Evolutionary conservation across 2,888 invertebrate species (phyloP).

Genomic region (Linyphia triangularis): DNA sequence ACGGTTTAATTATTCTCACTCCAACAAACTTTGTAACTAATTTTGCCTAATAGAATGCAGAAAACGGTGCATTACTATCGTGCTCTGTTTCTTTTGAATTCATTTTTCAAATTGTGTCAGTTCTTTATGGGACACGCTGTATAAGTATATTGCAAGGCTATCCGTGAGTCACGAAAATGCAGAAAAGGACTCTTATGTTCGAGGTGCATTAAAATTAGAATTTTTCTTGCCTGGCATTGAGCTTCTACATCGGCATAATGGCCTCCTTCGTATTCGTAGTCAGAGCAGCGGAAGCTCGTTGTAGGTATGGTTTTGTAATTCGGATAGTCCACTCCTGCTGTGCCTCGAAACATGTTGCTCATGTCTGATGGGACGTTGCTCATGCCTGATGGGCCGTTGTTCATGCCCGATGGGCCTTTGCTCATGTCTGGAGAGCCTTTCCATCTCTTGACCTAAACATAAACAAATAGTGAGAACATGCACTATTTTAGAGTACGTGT

Average conservation of each 20-base stretch:
- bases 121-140: no score
- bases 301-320: constrained; percentile 82
- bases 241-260: constrained; percentile 95
- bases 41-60: no score
- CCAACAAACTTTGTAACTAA: no score
- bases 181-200: no score
- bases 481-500: neutral
- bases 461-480: neutral
- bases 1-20: no score
- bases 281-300: constrained; percentile 88
- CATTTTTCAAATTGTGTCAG: no score
- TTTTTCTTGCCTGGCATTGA: constrained; percentile 71
- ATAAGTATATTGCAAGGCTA: no score
- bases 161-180: no score
- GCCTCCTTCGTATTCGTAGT: constrained; percentile 88
- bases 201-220: no score
- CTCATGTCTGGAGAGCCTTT: constrained; percentile 17
- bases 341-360: constrained; percentile 72
- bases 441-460: constrained; percentile 46
- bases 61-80: no score
- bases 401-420: neutral
- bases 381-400: constrained; percentile 17
- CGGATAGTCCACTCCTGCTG: constrained; percentile 76
- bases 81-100: no score
- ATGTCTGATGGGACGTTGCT: constrained; percentile 15